A percentile compares a stretch with the other conserved stretches of the same genome.
Evolutionary conservation across 2,888 invertebrate genomes (phyloP).

Genomic region (Tenthredo scrophulariae): DNA sequence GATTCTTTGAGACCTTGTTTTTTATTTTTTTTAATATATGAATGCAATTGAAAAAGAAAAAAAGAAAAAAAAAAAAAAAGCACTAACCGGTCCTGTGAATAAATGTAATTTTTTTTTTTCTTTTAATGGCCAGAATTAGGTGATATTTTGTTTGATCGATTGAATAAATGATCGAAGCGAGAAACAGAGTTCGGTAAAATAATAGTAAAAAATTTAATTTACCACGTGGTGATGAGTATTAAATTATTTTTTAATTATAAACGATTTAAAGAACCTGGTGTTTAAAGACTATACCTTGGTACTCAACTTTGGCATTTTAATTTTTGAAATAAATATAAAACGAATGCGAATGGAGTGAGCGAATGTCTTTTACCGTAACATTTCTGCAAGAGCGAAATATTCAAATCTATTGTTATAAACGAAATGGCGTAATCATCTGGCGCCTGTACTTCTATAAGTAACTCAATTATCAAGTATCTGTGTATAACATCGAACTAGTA

Average conservation of each 20-base stretch:
- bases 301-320: constrained; percentile 7
- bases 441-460: neutral
- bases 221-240: neutral
- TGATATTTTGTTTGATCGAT: neutral
- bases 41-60: neutral
- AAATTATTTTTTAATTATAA: neutral
- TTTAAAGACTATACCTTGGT: neutral
- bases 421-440: constrained; percentile 16
- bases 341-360: neutral
- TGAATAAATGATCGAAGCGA: neutral
- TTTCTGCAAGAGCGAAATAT: neutral
- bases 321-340: neutral
- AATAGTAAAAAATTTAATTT: neutral
- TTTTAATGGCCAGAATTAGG: neutral
- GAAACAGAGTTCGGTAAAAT: neutral
- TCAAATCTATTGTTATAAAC: constrained; percentile 3
- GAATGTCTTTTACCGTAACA: neutral
- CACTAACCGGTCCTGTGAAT: neutral
- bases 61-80: neutral
- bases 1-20: neutral
- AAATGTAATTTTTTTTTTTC: neutral
- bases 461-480: constrained; percentile 1
- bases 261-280: neutral
- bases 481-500: neutral
- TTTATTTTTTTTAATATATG: neutral